phyloP scores from a whole-genome alignment of 1,140 invertebrate genomes.

The Drosophila equinoxialis region DNA sequence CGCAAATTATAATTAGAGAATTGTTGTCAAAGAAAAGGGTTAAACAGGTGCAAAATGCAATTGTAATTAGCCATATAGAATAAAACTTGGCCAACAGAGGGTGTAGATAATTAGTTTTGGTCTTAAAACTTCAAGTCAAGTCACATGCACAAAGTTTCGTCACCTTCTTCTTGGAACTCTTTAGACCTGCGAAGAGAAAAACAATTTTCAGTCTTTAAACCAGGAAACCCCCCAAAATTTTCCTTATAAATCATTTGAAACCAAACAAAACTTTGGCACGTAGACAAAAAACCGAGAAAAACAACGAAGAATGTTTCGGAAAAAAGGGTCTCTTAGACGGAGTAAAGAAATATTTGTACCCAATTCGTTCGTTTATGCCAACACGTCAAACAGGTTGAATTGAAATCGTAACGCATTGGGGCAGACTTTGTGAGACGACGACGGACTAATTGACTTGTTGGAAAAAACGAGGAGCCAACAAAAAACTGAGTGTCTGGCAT shows the following conservation, averaged over 20 bases:
- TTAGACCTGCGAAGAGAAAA: background rate
- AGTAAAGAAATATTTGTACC: background rate
- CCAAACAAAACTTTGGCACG: background rate
- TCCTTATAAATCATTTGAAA: conserved; percentile 6
- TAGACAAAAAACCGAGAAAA: background rate
- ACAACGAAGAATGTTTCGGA: too few species aligned
- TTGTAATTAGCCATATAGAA: too few species aligned
- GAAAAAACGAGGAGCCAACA: conserved; percentile 11
- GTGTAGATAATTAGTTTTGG: too few species aligned
- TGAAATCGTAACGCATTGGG: conserved; percentile 5
- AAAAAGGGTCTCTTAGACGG: background rate
- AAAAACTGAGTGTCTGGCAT: conserved; percentile 21
- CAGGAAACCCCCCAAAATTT: background rate
- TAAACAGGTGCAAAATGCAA: conserved; percentile 2
- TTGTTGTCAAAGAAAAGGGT: conserved; percentile 1
- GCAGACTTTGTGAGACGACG: background rate
- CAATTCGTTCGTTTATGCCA: background rate
- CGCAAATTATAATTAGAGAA: conserved; percentile 15
- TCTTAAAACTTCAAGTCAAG: too few species aligned
- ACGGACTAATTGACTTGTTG: conserved; percentile 53
- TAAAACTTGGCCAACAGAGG: too few species aligned
- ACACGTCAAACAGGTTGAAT: conserved; percentile 3
- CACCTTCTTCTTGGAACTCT: background rate
- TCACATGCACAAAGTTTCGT: too few species aligned
- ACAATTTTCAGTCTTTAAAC: too few species aligned